Conservation (phyloP, 92 coral and sea anemone genomes). For the Paramuricea clavata region DNA sequence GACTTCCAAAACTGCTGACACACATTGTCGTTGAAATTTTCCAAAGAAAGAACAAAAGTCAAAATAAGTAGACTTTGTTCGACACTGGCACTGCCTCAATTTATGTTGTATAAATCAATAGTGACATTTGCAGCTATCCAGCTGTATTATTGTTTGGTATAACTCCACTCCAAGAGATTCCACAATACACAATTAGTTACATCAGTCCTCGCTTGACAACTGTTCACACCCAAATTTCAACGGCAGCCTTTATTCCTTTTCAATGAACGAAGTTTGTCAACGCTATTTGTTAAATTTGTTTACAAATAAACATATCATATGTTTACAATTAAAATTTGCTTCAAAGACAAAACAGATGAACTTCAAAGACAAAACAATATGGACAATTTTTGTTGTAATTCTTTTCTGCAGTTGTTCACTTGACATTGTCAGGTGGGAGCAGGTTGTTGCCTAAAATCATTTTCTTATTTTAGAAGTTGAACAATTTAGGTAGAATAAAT, state of each 20-base stretch:
- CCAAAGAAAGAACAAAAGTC: background rate
- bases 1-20: constrained; percentile 7
- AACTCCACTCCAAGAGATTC: background rate
- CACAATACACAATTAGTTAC: background rate
- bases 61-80: background rate
- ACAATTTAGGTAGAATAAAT: background rate
- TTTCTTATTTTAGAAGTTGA: background rate
- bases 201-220: too few species aligned
- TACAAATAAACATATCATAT: constrained; percentile 2
- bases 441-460: constrained; percentile 7
- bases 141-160: too few species aligned
- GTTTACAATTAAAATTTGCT: background rate
- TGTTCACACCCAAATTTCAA: background rate
- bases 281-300: too few species aligned
- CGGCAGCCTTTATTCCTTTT: background rate
- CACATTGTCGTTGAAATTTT: background rate
- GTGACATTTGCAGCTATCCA: too few species aligned
- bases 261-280: background rate
- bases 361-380: constrained; percentile 2
- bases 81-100: background rate
- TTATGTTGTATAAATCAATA: background rate
- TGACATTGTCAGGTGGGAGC: background rate
- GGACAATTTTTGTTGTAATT: background rate
- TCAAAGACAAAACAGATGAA: background rate
- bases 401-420: background rate